phyloP scores from a whole-genome alignment of 2,888 invertebrate genomes.

The Drosophila crucigera region DNA sequence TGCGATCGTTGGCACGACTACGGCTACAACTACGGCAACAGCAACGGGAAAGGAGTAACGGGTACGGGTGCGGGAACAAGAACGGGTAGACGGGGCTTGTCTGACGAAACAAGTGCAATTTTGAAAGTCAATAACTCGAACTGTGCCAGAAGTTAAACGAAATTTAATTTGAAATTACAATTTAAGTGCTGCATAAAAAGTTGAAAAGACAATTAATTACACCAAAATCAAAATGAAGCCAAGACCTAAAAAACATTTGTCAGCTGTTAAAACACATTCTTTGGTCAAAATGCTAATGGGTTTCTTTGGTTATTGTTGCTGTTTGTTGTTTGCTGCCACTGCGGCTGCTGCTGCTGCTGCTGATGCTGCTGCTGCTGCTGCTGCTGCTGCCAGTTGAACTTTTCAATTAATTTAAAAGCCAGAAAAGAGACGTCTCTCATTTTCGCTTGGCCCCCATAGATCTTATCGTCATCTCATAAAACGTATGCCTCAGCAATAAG shows the following conservation, averaged over 20 bases:
- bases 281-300: constrained; percentile 67
- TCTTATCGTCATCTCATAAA: constrained; percentile 73
- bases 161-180: constrained; percentile 56
- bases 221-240: constrained; percentile 37
- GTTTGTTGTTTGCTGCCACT: constrained; percentile 6
- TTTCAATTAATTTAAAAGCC: constrained; percentile 76
- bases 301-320: constrained; percentile 32
- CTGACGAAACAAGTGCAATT: constrained; percentile 39
- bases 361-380: constrained; percentile 19
- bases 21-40: neutral
- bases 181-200: constrained; percentile 40
- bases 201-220: constrained; percentile 51
- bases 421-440: constrained; percentile 46
- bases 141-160: constrained; percentile 27
- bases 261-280: constrained; percentile 73
- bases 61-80: constrained; percentile 8
- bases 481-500: constrained; percentile 33
- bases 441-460: constrained; percentile 68
- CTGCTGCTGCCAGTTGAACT: constrained; percentile 58
- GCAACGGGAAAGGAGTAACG: constrained; percentile 1
- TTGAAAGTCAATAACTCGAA: constrained; percentile 49
- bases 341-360: constrained; percentile 17
- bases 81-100: constrained; percentile 1
- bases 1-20: constrained; percentile 6
- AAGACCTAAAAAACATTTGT: constrained; percentile 58